Conservation (phyloP, 1,140 invertebrate genomes). For the Orchesella cincta region DNA sequence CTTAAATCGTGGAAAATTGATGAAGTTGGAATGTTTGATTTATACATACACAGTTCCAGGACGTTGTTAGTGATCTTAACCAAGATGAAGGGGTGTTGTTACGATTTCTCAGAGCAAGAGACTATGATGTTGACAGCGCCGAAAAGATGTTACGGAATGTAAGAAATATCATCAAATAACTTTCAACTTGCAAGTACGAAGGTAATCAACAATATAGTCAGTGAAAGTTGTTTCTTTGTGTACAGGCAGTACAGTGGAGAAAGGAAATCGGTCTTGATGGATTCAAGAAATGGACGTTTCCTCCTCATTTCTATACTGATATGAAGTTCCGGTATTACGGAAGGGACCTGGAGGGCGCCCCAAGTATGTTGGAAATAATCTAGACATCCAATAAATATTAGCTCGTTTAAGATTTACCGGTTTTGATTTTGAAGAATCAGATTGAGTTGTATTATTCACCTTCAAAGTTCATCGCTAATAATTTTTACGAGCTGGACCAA, state of each 20-base stretch:
- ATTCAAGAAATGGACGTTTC: not conserved
- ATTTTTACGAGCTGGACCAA: not conserved
- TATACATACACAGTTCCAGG: no score
- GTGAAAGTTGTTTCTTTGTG: no score
- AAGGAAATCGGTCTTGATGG: not conserved
- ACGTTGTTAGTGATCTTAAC: no score
- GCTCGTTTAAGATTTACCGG: not conserved
- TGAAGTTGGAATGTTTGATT: no score
- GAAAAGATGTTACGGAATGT: no score
- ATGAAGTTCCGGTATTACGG: conserved; percentile 5
- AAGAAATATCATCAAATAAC: not conserved
- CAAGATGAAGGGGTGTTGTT: no score
- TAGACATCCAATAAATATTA: not conserved
- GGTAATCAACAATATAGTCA: no score
- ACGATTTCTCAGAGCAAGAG: no score
- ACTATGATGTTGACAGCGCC: no score
- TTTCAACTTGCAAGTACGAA: not conserved
- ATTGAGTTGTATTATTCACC: no score
- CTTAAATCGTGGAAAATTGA: no score
- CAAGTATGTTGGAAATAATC: not conserved
- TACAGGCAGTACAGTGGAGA: not conserved
- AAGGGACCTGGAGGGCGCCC: not conserved
- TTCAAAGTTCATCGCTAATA: not conserved
- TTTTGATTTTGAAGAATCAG: not conserved
- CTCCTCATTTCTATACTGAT: not conserved